phyloP scores from a whole-genome alignment of 2,113 vertebrate genomes.

The Cottus gobio region DNA sequence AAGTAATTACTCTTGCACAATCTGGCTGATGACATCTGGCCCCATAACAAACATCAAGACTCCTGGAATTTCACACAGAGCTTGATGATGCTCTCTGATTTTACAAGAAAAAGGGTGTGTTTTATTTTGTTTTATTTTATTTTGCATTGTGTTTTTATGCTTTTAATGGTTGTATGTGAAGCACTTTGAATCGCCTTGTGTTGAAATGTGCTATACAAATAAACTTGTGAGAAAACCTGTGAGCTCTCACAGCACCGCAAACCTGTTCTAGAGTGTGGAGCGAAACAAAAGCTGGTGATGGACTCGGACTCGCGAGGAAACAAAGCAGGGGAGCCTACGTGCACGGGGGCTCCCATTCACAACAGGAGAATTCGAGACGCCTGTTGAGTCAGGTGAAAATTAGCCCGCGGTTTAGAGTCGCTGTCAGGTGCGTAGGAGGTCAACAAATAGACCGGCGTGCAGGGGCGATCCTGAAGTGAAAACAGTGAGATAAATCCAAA shows the following conservation, averaged over 20 bases:
- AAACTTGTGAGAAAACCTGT: background rate
- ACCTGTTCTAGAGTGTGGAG: slow-evolving; percentile 23
- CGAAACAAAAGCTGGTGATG: slow-evolving; percentile 63
- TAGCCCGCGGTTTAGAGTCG: background rate
- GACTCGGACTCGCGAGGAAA: slow-evolving; percentile 58
- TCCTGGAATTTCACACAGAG: background rate
- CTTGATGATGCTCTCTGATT: background rate
- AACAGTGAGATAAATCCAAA: background rate
- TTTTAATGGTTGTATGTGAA: no score
- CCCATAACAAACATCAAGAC: background rate
- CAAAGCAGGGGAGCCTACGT: slow-evolving; percentile 68
- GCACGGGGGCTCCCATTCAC: slow-evolving; percentile 58
- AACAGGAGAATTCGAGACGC: slow-evolving; percentile 51
- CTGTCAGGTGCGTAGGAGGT: slow-evolving; percentile 8
- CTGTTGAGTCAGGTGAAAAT: slow-evolving; percentile 52
- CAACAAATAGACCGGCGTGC: background rate
- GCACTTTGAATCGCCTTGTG: no score
- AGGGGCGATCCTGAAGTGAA: background rate
- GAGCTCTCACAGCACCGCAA: slow-evolving; percentile 14
- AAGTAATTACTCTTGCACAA: background rate
- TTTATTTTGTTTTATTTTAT: no score
- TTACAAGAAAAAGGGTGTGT: background rate
- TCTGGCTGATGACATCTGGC: background rate
- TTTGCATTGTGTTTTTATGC: no score
- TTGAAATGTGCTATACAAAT: no score